Evolutionary conservation across 2,797 vertebrate species (phyloP).

Genomic region (Acanthurus tractus): DNA sequence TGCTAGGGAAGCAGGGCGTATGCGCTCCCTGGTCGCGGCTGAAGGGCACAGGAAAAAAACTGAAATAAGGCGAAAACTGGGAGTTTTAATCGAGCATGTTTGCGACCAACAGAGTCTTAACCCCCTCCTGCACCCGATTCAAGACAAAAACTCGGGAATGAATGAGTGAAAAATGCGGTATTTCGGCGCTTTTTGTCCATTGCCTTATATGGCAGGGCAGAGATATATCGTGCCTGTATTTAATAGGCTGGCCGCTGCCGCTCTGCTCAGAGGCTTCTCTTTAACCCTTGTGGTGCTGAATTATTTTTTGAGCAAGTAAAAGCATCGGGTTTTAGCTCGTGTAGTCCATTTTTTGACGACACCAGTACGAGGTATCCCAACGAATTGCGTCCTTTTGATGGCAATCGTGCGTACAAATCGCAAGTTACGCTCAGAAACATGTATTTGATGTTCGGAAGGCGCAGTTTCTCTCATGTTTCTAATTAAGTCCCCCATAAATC

Average conservation of each 20-base stretch:
- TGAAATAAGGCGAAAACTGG: constrained; percentile 38
- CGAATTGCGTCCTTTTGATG: background rate
- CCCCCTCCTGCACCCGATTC: constrained; percentile 23
- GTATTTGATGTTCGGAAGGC: constrained; percentile 5
- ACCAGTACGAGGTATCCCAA: background rate
- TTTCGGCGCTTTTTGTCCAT: constrained; percentile 79
- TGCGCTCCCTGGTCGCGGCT: constrained; percentile 78
- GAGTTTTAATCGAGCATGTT: constrained; percentile 47
- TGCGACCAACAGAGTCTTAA: background rate
- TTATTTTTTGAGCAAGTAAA: constrained; percentile 68
- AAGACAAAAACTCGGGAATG: constrained; percentile 54
- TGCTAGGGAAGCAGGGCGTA: constrained; percentile 86
- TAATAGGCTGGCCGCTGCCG: constrained; percentile 84
- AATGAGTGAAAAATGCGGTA: constrained; percentile 48
- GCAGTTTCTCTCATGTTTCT: constrained; percentile 46
- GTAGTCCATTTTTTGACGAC: background rate
- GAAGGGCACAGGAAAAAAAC: constrained; percentile 74
- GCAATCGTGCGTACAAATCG: background rate
- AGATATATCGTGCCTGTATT: constrained; percentile 80
- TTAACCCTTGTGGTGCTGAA: constrained; percentile 87
- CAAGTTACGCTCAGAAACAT: constrained; percentile 4
- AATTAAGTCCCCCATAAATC: constrained; percentile 68
- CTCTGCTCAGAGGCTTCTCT: constrained; percentile 71
- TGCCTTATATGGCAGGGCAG: constrained; percentile 89
- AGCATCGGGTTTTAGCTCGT: constrained; percentile 10